phyloP scores from a whole-genome alignment of 2,888 invertebrate species.

The Mythimna ferrago region DNA sequence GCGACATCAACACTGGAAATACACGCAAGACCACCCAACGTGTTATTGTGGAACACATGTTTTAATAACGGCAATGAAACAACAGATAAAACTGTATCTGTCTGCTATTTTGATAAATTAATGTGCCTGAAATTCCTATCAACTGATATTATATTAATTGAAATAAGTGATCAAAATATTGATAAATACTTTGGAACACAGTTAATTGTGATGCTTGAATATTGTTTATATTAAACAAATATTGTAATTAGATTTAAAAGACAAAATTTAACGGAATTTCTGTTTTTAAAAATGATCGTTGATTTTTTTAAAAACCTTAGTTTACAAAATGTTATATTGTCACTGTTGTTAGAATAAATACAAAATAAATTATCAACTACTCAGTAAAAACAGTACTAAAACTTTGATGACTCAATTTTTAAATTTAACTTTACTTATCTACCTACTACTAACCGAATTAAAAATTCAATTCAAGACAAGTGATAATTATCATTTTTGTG shows the following conservation, averaged over 20 bases:
- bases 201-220: slow-evolving; percentile 32
- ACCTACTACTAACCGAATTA: background rate
- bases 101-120: slow-evolving; percentile 68
- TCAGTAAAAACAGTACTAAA: too few relatives aligned
- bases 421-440: too few relatives aligned
- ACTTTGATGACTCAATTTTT: too few relatives aligned
- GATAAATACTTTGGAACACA: slow-evolving; percentile 51
- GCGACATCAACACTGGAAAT: slow-evolving; percentile 69
- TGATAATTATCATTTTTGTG: background rate
- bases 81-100: slow-evolving; percentile 76
- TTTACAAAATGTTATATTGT: too few relatives aligned
- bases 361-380: too few relatives aligned
- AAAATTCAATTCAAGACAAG: background rate
- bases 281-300: too few relatives aligned
- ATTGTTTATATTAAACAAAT: slow-evolving; percentile 31
- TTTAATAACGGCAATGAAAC: slow-evolving; percentile 76
- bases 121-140: slow-evolving; percentile 68
- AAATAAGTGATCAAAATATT: slow-evolving; percentile 63
- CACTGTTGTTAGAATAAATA: too few relatives aligned
- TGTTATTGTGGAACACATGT: slow-evolving; percentile 73
- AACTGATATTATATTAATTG: slow-evolving; percentile 60
- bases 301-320: too few relatives aligned
- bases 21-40: slow-evolving; percentile 74
- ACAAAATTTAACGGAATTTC: too few relatives aligned
- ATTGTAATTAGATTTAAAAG: background rate